A percentile compares a stretch with the other conserved stretches of the same genome.
phyloP scores from a whole-genome alignment of 2,113 vertebrate genomes.

The Corapipo altera region DNA sequence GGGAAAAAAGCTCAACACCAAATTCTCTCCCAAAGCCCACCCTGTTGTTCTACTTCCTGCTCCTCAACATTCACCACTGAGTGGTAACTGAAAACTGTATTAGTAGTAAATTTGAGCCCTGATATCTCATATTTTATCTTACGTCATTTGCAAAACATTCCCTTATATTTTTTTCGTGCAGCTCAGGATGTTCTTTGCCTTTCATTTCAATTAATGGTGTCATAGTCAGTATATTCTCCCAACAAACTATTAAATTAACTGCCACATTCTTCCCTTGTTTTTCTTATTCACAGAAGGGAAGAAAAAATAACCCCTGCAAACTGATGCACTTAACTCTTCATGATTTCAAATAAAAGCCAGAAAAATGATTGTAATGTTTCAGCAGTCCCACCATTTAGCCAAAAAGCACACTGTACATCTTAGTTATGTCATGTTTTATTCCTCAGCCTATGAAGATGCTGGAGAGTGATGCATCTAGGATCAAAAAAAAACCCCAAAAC shows the following conservation, averaged over 20 bases:
- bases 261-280: slow-evolving; percentile 6
- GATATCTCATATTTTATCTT: neutral
- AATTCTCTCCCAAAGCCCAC: neutral
- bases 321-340: slow-evolving; percentile 57
- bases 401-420: slow-evolving; percentile 54
- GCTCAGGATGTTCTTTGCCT: neutral
- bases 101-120: neutral
- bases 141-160: neutral
- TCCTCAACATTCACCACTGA: neutral
- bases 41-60: neutral
- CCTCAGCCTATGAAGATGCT: slow-evolving; percentile 21
- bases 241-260: slow-evolving; percentile 48
- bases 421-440: slow-evolving; percentile 62
- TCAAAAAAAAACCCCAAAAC: neutral
- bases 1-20: neutral
- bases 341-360: slow-evolving; percentile 63
- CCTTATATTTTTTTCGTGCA: neutral
- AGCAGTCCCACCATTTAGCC: slow-evolving; percentile 17
- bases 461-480: neutral
- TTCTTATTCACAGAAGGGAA: neutral
- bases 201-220: slow-evolving; percentile 49
- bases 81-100: neutral
- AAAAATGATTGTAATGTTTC: slow-evolving; percentile 56
- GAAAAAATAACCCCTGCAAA: slow-evolving; percentile 25
- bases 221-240: slow-evolving; percentile 34